Evolutionary conservation across 2,888 invertebrate genomes (phyloP), one percentile per base, ranked within the genome.

Genomic region (Apamea crenata): DNA sequence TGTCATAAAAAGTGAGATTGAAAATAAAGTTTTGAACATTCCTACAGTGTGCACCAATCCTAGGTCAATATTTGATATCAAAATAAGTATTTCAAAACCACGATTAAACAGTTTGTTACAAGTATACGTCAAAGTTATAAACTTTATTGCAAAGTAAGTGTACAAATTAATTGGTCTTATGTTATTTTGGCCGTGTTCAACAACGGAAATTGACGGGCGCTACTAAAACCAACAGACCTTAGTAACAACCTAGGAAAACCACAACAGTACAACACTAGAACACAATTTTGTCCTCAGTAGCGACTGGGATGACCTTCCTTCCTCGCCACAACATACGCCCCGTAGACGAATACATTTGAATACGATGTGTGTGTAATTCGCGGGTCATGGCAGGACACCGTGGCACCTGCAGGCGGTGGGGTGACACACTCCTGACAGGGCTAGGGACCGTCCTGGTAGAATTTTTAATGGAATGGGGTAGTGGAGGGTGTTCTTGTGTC

Each of bases 371-470:
- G 40, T 36, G 85, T 89, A 82, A 89, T 86, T 70, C 63, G 21
- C 78, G 76, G 90, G 85, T 90, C 90, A 90, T 73, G 90, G 90
- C 80, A 85, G 90, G 77, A 75, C 90, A 78, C 12, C n/a, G 47
- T 0, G 81, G 50, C 90, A 90, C 90, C 90, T 90, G 90, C 85
- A 78, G n/a, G 14, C 44, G 4, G 10, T 63, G 68, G 78, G 75
- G 82, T 77, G 81, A 83, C 83, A 69, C 36, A 50, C 32, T 78
- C n/a, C 68, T 66, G 25, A n/a, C 40, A 40, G 10, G 2, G 29
- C n/a, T 14, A 14, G 2, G 56, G 65, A 82, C 73, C 36, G 56
- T 81, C 66, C 50, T 59, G 32, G 1, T 1, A 36, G 36, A 44
- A 25, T 71, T 6, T 29, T 3, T 69, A 16, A 1, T 74, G 1